Base-by-base conservation (phyloP, 1,140 invertebrate genomes). In the Pollicipes pollicipes region DNA sequence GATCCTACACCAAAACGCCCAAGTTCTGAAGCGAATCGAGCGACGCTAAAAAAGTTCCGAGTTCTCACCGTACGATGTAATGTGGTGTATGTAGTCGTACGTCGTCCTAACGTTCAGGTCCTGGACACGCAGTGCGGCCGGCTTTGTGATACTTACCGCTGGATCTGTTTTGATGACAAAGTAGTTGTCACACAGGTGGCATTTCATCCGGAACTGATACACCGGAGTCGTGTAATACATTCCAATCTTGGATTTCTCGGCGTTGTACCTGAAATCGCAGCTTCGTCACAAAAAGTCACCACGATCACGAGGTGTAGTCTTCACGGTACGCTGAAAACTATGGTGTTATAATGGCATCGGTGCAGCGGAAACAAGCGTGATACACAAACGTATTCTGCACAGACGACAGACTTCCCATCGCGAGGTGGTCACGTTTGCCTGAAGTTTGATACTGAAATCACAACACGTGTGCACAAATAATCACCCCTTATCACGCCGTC, bases 161-260 rank as follows among this genome's bases (percentile, higher is more conserved):
- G 97, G 97, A 86, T 99, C 97, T 37, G 97, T 99, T 82, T 97
- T 93, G 69, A 99, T 99, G 81, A 96, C 92, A 84, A 97, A 95
- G 81, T 99, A 90, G 81, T 98, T 99, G 77, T 83, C 89, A 81
- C 97, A 99, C 1, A 99, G 80, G 82, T 99, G 96, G 78, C 97
- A 99, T 79, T 99, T 99, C 96, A 99, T 99, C 73, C 92, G 85
- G 80, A 99, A 99, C 78, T 98, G 90, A 80, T 96, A 99, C 2
- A 99, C 84, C 0, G 97, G 96, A 0, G 97, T 99, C 3, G 90
- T 92, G 77, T 97, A 98, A 79, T 98, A 99, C 90, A 96, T 98
- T 75, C 97, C 97, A 76, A 96, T 85, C 85, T 99, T 99, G 10
- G 86, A 95, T 80, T 99, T 99, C 79, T 99, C 96, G 8, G 97